These are phyloP conservation scores for Gonocerus acuteangulatus DNA, from an alignment of 2,888 invertebrate genomes.

Conservation along the genomic window DNA sequence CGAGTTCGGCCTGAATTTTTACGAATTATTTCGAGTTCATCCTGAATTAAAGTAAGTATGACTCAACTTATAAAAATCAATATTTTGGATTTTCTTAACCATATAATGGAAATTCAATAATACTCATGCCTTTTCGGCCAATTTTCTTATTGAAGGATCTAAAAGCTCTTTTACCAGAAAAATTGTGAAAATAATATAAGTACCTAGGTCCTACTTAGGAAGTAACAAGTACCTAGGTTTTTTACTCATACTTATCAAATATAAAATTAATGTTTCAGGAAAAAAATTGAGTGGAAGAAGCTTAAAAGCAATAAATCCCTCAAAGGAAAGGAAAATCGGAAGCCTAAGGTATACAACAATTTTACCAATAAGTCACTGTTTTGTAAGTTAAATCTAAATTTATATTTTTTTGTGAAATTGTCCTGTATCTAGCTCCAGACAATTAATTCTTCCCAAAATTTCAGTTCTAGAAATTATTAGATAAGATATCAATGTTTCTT, in stretches of 20 bases:
- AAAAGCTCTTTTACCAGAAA: no score
- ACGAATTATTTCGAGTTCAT: slow-evolving; percentile 46
- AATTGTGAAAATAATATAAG: no score
- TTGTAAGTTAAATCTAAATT: neutral
- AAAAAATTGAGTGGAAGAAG: slow-evolving; percentile 47
- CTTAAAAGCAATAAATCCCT: slow-evolving; percentile 44
- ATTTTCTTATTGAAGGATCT: no score
- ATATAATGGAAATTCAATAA: neutral
- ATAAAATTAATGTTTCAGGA: slow-evolving; percentile 42
- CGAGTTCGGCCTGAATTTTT: slow-evolving; percentile 46
- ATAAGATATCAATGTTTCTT: no score
- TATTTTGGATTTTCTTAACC: slow-evolving; percentile 30
- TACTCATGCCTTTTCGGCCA: neutral
- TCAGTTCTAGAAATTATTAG: no score
- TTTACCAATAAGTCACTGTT: neutral
- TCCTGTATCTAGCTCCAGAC: no score
- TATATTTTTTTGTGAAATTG: no score
- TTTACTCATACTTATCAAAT: no score
- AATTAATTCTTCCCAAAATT: no score
- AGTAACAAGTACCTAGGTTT: no score
- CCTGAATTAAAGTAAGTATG: slow-evolving; percentile 46
- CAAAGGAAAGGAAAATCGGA: slow-evolving; percentile 45
- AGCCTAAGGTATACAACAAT: slow-evolving; percentile 38
- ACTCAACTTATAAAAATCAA: slow-evolving; percentile 40
- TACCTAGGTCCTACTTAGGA: no score